A percentile compares a stretch with the other conserved stretches of the same genome.
These are phyloP conservation scores for Passer domesticus DNA, from an alignment of 2,113 vertebrate genomes.

Conservation along the genomic window DNA sequence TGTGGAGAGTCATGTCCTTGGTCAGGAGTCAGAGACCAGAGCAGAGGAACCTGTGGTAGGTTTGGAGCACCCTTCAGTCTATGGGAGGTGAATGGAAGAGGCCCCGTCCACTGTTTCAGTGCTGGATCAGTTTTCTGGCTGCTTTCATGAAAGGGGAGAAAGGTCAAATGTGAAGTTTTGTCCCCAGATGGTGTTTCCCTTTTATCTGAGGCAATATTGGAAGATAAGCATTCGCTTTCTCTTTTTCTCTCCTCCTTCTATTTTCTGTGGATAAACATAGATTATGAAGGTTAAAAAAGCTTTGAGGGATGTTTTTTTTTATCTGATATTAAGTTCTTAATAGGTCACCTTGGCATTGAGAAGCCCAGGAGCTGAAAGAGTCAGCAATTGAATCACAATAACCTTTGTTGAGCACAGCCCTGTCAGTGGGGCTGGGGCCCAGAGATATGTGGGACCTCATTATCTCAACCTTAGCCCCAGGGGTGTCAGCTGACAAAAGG, in stretches of 20 bases:
- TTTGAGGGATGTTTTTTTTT: constrained; percentile 36
- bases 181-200: constrained; percentile 72
- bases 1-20: neutral
- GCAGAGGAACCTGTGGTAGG: neutral
- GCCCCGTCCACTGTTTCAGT: neutral
- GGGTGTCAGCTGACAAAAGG: constrained; percentile 10
- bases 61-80: neutral
- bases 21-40: neutral
- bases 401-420: constrained; percentile 25
- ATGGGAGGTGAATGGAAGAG: neutral
- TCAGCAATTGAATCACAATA: constrained; percentile 56
- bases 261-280: constrained; percentile 43
- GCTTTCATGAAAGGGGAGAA: constrained; percentile 4
- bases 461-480: constrained; percentile 11
- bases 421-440: constrained; percentile 21
- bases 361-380: constrained; percentile 32
- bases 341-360: constrained; percentile 66
- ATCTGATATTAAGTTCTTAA: constrained; percentile 64
- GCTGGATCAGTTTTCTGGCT: neutral
- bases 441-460: constrained; percentile 43
- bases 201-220: constrained; percentile 64
- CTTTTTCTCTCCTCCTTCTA: neutral
- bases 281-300: constrained; percentile 58
- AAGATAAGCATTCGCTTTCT: constrained; percentile 37
- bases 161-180: constrained; percentile 61